phyloP scores from a whole-genome alignment of 2,888 invertebrate genomes.

The Rhaphigaster nebulosa region DNA sequence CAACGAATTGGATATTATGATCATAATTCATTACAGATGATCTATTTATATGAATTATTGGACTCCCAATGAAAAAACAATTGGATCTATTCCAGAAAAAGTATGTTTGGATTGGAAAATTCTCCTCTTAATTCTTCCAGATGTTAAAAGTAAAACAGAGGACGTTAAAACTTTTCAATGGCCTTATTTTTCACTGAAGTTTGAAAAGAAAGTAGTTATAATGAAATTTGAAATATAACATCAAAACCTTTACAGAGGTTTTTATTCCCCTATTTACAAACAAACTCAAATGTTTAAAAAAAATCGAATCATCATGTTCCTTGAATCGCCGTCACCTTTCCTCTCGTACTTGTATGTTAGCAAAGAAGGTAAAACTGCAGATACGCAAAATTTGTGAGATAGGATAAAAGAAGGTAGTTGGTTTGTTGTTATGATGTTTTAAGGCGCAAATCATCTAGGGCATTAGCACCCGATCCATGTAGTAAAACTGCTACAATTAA shows the following conservation, averaged over 20 bases:
- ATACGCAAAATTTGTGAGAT: background rate
- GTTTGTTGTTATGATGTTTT: no score
- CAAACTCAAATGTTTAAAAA: no score
- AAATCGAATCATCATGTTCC: background rate
- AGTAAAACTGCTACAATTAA: no score
- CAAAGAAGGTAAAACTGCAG: background rate
- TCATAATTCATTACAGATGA: background rate
- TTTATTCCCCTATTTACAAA: background rate
- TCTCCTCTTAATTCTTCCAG: background rate
- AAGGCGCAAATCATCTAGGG: no score
- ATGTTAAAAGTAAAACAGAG: no score
- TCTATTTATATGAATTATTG: background rate
- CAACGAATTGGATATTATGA: background rate
- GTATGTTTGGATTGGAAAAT: no score
- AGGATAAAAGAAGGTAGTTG: no score
- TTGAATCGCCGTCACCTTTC: background rate
- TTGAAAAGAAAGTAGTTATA: background rate
- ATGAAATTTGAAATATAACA: background rate
- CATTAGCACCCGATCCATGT: no score
- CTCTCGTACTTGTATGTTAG: background rate
- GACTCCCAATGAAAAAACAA: background rate
- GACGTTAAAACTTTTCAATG: no score
- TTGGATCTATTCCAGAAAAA: background rate
- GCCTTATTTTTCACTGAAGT: background rate
- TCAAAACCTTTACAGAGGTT: background rate